Percentiles rank a stretch among this genome's conserved stretches.
These are phyloP conservation scores for Uloborus diversus DNA, from an alignment of 1,140 invertebrate species.

Conservation along the genomic window DNA sequence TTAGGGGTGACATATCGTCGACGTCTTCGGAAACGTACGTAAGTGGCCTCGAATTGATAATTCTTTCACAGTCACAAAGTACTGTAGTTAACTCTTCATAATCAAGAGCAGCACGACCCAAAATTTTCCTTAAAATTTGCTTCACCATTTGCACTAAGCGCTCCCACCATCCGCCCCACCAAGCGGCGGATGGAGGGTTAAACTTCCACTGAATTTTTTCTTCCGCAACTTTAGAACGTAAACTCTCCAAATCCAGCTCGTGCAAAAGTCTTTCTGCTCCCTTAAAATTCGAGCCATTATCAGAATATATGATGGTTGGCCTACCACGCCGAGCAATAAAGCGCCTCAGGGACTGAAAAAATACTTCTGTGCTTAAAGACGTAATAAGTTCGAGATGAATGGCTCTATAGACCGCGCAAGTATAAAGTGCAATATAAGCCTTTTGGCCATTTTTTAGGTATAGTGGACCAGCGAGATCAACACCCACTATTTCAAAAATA, in stretches of 20 bases:
- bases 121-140: not conserved
- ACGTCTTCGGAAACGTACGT: conserved; percentile 11
- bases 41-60: conserved; percentile 10
- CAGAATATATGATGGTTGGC: conserved; percentile 61
- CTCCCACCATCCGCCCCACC: conserved; percentile 22
- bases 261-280: conserved; percentile 57
- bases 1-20: conserved; percentile 4
- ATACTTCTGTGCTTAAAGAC: conserved; percentile 55
- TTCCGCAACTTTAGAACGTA: conserved; percentile 52
- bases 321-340: conserved; percentile 4
- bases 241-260: conserved; percentile 60
- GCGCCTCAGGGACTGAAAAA: not conserved
- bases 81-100: conserved; percentile 20
- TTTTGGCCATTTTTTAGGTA: conserved; percentile 62
- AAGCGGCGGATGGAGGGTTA: conserved; percentile 64
- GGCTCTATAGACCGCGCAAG: conserved; percentile 66
- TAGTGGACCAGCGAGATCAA: conserved; percentile 33
- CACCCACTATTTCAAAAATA: conserved; percentile 14
- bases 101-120: conserved; percentile 4
- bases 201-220: conserved; percentile 64
- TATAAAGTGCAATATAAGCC: conserved; percentile 65
- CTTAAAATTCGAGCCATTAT: conserved; percentile 65
- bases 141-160: conserved; percentile 8
- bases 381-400: conserved; percentile 65
- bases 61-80: conserved; percentile 3